phyloP scores from a whole-genome alignment of 1,140 invertebrate species.

The Stegodyphus mimosarum region DNA sequence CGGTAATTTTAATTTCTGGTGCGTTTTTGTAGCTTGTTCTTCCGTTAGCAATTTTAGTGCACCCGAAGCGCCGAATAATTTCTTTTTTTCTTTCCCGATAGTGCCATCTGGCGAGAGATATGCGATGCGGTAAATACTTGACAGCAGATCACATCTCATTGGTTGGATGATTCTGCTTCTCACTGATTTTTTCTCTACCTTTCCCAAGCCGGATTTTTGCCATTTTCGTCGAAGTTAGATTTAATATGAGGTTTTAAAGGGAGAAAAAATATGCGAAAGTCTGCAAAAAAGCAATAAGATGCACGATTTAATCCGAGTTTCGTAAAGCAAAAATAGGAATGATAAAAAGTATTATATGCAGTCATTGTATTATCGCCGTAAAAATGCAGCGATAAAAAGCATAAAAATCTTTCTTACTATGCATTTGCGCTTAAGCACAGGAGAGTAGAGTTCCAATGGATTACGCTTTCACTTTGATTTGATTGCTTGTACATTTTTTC shows the following conservation, averaged over 20 bases:
- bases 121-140: slow-evolving; percentile 31
- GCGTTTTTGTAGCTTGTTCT: slow-evolving; percentile 51
- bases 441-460: slow-evolving; percentile 44
- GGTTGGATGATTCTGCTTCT: slow-evolving; percentile 23
- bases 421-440: slow-evolving; percentile 32
- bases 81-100: slow-evolving; percentile 45
- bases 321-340: slow-evolving; percentile 44
- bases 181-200: slow-evolving; percentile 11
- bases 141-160: slow-evolving; percentile 53
- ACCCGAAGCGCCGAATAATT: neutral
- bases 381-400: slow-evolving; percentile 44
- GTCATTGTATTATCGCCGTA: slow-evolving; percentile 27
- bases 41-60: slow-evolving; percentile 53
- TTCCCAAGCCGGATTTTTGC: slow-evolving; percentile 40
- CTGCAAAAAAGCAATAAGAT: slow-evolving; percentile 55
- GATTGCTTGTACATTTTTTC: slow-evolving; percentile 41
- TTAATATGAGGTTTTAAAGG: slow-evolving; percentile 49
- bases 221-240: slow-evolving; percentile 48
- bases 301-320: slow-evolving; percentile 53
- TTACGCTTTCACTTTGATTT: slow-evolving; percentile 56
- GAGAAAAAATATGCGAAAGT: slow-evolving; percentile 22
- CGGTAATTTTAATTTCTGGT: slow-evolving; percentile 57
- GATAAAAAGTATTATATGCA: slow-evolving; percentile 19
- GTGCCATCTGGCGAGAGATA: slow-evolving; percentile 44
- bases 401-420: slow-evolving; percentile 29